Percentiles rank a stretch among this genome's conserved stretches.
These are phyloP conservation scores for Gymnorhina tibicen DNA, from an alignment of 2,113 vertebrate genomes.

Conservation along the genomic window DNA sequence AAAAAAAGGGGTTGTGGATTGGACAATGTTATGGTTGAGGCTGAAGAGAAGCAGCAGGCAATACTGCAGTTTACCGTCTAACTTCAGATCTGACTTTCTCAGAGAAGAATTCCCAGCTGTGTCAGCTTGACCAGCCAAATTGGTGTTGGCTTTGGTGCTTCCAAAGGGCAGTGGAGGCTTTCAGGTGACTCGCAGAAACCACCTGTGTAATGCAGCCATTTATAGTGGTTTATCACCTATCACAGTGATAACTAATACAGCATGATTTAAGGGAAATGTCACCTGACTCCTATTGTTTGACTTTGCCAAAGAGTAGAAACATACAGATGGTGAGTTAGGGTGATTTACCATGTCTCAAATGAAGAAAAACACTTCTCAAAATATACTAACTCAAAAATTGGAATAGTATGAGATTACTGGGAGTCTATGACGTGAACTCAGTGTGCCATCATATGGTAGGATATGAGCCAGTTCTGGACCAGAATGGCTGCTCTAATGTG, in stretches of 20 bases:
- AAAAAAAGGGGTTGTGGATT: fast-evolving
- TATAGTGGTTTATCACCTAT: not conserved
- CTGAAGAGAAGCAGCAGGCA: not conserved
- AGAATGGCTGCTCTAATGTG: not conserved
- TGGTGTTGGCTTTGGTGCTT: not conserved
- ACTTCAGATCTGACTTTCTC: not conserved
- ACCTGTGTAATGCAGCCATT: not conserved
- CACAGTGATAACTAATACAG: not conserved
- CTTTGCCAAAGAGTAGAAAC: not conserved
- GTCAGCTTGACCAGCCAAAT: not conserved
- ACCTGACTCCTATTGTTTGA: not conserved
- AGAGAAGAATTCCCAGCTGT: not conserved
- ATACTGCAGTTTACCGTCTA: not conserved
- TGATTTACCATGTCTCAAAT: not conserved
- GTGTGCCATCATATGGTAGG: not conserved
- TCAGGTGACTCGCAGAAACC: not conserved
- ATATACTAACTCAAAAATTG: not conserved
- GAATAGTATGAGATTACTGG: not conserved
- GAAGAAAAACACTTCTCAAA: not conserved
- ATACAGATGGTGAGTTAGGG: not conserved
- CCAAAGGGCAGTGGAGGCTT: not conserved
- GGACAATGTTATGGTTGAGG: not conserved
- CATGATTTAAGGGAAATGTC: not conserved
- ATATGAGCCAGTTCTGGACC: not conserved
- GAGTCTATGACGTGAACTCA: fast-evolving